Percentiles rank a stretch among this genome's conserved stretches.
Evolutionary conservation across 2,113 vertebrate genomes (phyloP).

Genomic region (Cryptotis parvus): DNA sequence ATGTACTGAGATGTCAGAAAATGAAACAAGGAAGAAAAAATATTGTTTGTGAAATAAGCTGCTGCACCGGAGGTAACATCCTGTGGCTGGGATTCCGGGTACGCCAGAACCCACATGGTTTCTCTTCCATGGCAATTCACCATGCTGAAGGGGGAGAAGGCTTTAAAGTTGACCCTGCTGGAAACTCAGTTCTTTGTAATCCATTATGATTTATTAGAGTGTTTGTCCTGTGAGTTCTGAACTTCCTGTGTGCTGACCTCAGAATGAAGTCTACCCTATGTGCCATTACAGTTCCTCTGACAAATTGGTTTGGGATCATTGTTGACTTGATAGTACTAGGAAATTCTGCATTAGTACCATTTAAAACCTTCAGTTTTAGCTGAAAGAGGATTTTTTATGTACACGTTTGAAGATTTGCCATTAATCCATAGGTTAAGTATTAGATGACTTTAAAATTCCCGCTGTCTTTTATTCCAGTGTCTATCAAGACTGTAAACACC

Average conservation of each 20-base stretch:
- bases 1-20: constrained; percentile 86
- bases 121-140: constrained; percentile 76
- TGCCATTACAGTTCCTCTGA: constrained; percentile 39
- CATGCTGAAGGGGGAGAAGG: constrained; percentile 79
- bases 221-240: constrained; percentile 37
- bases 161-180: constrained; percentile 80
- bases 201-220: constrained; percentile 2
- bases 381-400: constrained; percentile 39
- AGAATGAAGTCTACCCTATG: constrained; percentile 26
- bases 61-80: constrained; percentile 82
- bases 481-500: neutral
- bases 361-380: constrained; percentile 28
- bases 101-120: constrained; percentile 74
- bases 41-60: constrained; percentile 82
- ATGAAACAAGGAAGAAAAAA: constrained; percentile 74
- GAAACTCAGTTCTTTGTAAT: constrained; percentile 22
- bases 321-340: constrained; percentile 44
- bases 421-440: constrained; percentile 16
- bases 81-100: constrained; percentile 82
- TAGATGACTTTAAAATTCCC: constrained; percentile 47
- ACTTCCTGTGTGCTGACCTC: constrained; percentile 39
- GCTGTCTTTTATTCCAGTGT: constrained; percentile 37
- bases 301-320: constrained; percentile 36
- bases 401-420: constrained; percentile 48
- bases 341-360: constrained; percentile 1